Percentiles rank a stretch among this genome's conserved stretches.
Evolutionary conservation across 2,797 vertebrate genomes (phyloP).

Genomic region (Chelon auratus): DNA sequence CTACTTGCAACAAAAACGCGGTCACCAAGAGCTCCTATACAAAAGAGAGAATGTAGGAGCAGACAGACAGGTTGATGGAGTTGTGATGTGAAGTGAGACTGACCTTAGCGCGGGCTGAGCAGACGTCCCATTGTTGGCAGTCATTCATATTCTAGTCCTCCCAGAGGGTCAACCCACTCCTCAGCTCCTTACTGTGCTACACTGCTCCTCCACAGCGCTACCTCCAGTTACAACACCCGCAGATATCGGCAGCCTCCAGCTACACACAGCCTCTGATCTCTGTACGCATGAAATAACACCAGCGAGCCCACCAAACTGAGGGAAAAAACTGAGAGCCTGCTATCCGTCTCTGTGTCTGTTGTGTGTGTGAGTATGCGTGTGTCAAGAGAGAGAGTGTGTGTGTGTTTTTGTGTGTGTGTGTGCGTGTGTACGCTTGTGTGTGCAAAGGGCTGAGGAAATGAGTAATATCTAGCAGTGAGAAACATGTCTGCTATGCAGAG

Average conservation of each 20-base stretch:
- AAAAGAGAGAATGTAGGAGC: slow-evolving; percentile 24
- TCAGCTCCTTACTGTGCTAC: slow-evolving; percentile 55
- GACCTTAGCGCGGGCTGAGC: slow-evolving; percentile 79
- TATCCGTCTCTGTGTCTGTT: slow-evolving; percentile 67
- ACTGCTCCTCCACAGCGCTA: slow-evolving; percentile 52
- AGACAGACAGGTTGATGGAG: slow-evolving; percentile 53
- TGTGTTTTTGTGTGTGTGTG: slow-evolving; percentile 45
- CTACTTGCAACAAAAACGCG: slow-evolving; percentile 11
- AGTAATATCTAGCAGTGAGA: slow-evolving; percentile 89
- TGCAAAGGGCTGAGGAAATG: slow-evolving; percentile 87
- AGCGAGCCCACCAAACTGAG: slow-evolving; percentile 74
- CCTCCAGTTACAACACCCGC: slow-evolving; percentile 57
- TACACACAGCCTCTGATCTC: slow-evolving; percentile 72
- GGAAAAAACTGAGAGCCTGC: slow-evolving; percentile 77
- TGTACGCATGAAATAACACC: slow-evolving; percentile 69
- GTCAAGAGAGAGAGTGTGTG: slow-evolving; percentile 42
- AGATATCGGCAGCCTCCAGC: slow-evolving; percentile 70
- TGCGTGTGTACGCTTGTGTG: slow-evolving; percentile 68
- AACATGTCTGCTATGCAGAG: slow-evolving; percentile 87
- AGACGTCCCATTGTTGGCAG: slow-evolving; percentile 71
- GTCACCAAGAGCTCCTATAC: not conserved
- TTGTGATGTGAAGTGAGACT: slow-evolving; percentile 72
- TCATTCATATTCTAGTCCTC: slow-evolving; percentile 77
- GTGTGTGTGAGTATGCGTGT: slow-evolving; percentile 57
- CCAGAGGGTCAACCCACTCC: slow-evolving; percentile 69